A percentile compares a stretch with the other conserved stretches of the same genome.
These are phyloP conservation scores for Accipiter fasciatus DNA, from an alignment of 2,797 vertebrate species.

Conservation along the genomic window DNA sequence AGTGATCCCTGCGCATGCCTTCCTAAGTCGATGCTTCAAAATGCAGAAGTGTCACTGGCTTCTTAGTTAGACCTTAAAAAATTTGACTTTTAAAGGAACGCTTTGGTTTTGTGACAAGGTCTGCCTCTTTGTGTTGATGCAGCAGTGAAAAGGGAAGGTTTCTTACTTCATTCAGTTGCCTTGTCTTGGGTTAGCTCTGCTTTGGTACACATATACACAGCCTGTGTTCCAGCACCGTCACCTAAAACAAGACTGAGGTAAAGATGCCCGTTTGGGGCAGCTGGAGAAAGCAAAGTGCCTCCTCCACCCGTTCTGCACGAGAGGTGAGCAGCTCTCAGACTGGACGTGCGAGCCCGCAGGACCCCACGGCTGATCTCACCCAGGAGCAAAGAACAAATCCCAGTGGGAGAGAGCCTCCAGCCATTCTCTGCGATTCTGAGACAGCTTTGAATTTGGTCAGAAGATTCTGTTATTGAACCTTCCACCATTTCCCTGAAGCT, in stretches of 20 bases:
- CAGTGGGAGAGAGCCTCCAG: background rate
- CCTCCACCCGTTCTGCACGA: accelerated
- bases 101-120: background rate
- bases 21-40: background rate
- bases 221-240: background rate
- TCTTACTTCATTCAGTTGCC: background rate
- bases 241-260: background rate
- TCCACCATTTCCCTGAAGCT: background rate
- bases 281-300: background rate
- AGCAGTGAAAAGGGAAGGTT: background rate
- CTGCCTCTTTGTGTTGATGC: background rate
- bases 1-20: background rate
- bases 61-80: background rate
- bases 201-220: accelerated
- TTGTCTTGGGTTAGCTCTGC: background rate
- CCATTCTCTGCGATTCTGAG: background rate
- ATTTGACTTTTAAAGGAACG: background rate
- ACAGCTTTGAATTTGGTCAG: background rate
- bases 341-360: accelerated
- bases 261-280: accelerated
- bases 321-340: background rate
- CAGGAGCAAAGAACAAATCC: background rate
- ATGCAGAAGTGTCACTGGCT: background rate
- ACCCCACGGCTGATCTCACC: accelerated
- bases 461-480: background rate